Evolutionary conservation across 1,140 invertebrate genomes (phyloP).

Genomic region (Lycorma delicatula): DNA sequence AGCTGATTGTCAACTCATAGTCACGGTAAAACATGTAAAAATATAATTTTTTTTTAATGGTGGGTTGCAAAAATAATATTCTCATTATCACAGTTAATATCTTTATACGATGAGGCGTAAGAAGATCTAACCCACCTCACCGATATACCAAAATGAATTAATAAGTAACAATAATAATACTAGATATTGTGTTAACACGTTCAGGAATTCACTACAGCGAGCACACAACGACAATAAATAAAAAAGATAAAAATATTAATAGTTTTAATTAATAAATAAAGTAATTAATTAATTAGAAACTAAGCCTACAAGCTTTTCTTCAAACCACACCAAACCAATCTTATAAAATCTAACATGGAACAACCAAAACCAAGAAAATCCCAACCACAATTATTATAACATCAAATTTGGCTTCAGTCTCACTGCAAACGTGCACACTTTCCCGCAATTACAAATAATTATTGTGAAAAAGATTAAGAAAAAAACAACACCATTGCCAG

Average conservation of each 20-base stretch:
- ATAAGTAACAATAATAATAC: too few relatives aligned
- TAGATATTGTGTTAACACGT: conserved; percentile 2
- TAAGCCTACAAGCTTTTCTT: conserved; percentile 23
- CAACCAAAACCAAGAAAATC: conserved; percentile 1
- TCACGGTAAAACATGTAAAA: too few relatives aligned
- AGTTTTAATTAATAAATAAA: conserved; percentile 12
- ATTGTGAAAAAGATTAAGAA: conserved; percentile 1
- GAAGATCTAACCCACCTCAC: too few relatives aligned
- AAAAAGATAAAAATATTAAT: conserved; percentile 7
- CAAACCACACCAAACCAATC: conserved; percentile 22
- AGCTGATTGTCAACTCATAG: too few relatives aligned
- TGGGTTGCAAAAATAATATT: too few relatives aligned
- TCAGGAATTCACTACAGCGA: conserved; percentile 1
- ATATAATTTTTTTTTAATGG: too few relatives aligned
- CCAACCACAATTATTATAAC: conserved; percentile 9
- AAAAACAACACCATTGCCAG: conserved; percentile 15
- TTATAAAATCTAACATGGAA: conserved; percentile 9
- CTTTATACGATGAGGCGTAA: too few relatives aligned
- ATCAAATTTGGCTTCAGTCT: conserved; percentile 11
- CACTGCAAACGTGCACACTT: conserved; percentile 22
- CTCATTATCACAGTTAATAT: too few relatives aligned
- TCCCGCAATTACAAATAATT: not conserved
- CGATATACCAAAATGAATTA: too few relatives aligned
- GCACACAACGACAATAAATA: conserved; percentile 1
- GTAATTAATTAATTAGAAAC: too few relatives aligned